Percentiles rank a stretch among this genome's conserved stretches.
These are phyloP conservation scores for Coracopsis vasa DNA, from an alignment of 2,113 vertebrate genomes.

Conservation along the genomic window DNA sequence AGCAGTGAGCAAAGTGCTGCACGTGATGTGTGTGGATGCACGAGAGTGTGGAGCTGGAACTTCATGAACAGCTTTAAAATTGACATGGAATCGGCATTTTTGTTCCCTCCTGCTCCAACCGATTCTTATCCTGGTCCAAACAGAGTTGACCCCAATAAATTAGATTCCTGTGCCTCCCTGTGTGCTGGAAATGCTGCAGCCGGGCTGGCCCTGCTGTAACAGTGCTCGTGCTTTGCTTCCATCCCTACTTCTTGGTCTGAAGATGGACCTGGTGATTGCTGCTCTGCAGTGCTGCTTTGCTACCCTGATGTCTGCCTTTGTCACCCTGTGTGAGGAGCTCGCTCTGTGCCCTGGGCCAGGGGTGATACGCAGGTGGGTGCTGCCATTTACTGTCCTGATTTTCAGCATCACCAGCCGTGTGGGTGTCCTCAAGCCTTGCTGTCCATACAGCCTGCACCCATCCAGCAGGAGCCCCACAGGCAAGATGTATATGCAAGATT, in stretches of 20 bases:
- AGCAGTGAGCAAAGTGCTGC: background rate
- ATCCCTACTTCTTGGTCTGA: rapidly evolving
- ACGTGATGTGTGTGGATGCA: background rate
- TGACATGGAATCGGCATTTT: rapidly evolving
- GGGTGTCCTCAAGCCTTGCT: background rate
- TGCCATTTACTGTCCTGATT: rapidly evolving
- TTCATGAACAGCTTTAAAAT: background rate
- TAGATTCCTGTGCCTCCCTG: background rate
- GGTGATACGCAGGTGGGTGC: background rate
- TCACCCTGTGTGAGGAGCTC: rapidly evolving
- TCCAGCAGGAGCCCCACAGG: background rate
- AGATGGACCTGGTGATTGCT: background rate
- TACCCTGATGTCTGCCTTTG: rapidly evolving
- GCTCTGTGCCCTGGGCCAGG: background rate
- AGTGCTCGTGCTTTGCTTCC: background rate
- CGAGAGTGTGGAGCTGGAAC: background rate
- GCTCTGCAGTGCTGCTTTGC: background rate
- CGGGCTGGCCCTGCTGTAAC: rapidly evolving
- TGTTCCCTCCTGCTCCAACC: background rate
- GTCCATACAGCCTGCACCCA: no score
- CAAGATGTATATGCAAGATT: rapidly evolving
- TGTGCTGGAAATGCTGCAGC: rapidly evolving
- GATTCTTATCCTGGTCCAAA: background rate
- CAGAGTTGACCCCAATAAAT: background rate
- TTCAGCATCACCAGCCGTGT: background rate